phyloP scores from a whole-genome alignment of 2,888 invertebrate species.

The Drepanosiphum platanoidis region DNA sequence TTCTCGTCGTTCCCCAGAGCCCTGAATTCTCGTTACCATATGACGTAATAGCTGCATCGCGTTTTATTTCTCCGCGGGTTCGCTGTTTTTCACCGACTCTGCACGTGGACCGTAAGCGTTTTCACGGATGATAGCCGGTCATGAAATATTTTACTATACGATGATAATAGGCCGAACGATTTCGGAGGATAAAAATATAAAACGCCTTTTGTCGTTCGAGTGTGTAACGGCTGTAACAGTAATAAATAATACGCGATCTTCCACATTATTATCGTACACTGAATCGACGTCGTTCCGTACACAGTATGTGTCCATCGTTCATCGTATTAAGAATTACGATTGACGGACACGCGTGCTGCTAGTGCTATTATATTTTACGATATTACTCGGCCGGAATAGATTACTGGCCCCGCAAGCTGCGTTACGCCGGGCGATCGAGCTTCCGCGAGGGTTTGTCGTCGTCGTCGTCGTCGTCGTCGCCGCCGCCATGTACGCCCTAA shows the following conservation, averaged over 20 bases:
- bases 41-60: neutral
- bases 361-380: no score
- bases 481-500: neutral
- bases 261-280: neutral
- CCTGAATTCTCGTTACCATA: neutral
- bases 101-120: neutral
- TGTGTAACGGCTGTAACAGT: neutral
- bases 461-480: neutral
- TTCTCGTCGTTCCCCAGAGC: neutral
- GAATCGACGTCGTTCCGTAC: neutral
- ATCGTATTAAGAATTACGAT: no score
- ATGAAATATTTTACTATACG: neutral
- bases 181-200: neutral
- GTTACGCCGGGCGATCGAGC: neutral
- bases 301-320: neutral
- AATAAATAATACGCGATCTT: neutral
- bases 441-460: neutral
- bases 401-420: neutral
- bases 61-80: neutral
- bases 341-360: no score
- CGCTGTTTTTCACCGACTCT: neutral
- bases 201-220: neutral
- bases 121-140: neutral
- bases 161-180: neutral
- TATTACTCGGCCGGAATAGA: neutral